Conservation (phyloP, 2,888 invertebrate genomes). For the Bimastos eiseni region DNA sequence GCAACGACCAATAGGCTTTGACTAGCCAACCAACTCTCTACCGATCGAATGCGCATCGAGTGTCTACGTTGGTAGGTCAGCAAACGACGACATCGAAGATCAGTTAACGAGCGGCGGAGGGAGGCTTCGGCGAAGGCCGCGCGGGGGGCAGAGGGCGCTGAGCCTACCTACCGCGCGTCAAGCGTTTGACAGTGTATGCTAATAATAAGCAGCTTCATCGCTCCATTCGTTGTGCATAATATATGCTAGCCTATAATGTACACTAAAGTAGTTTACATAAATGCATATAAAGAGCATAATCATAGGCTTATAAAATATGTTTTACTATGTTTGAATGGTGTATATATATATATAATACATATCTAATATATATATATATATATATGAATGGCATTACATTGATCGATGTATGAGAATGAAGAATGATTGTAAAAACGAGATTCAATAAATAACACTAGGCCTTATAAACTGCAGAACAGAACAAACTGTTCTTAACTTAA, state of each 20-base stretch:
- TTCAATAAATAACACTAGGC: background rate
- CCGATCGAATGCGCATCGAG: background rate
- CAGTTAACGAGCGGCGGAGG: background rate
- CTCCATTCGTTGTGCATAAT: background rate
- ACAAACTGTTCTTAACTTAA: background rate
- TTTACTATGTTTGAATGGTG: no score
- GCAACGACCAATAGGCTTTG: background rate
- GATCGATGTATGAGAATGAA: no score
- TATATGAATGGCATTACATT: no score
- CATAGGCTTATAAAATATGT: no score
- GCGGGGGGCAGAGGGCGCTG: no score
- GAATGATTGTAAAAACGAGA: no score
- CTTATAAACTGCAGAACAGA: background rate
- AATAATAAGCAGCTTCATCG: background rate
- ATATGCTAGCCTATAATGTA: no score
- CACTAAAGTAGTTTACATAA: no score
- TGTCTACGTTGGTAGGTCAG: background rate
- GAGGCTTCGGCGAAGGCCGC: no score
- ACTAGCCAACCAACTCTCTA: background rate
- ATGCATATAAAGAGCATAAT: background rate
- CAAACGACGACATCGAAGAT: background rate
- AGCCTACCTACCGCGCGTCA: background rate
- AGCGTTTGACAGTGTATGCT: background rate
- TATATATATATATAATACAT: no score
- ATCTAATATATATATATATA: no score